Percentiles rank a stretch among this genome's conserved stretches.
These are phyloP conservation scores for Yponomeuta sedellus DNA, from an alignment of 2,888 invertebrate species.

Conservation along the genomic window DNA sequence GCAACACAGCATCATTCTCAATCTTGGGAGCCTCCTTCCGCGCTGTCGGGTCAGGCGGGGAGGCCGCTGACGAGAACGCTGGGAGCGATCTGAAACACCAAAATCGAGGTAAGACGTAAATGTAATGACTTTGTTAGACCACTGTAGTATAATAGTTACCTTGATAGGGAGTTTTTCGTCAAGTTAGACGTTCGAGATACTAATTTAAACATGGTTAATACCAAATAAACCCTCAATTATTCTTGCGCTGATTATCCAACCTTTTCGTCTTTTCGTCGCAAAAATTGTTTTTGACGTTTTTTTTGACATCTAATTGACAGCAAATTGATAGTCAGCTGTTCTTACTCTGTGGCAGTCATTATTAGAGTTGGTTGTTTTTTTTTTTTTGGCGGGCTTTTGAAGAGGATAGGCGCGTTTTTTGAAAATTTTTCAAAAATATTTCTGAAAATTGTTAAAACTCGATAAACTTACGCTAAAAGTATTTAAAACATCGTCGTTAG, in stretches of 20 bases:
- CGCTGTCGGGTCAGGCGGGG: constrained; percentile 35
- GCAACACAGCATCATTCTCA: constrained; percentile 64
- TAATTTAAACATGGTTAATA: constrained; percentile 45
- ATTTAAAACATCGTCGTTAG: too few species aligned
- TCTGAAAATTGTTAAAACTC: too few species aligned
- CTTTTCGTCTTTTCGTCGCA: not conserved
- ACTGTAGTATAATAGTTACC: constrained; percentile 32
- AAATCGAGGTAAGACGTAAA: not conserved
- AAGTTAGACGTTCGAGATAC: constrained; percentile 39
- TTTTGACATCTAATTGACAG: constrained; percentile 19
- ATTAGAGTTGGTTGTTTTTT: too few species aligned
- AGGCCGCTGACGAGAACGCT: constrained; percentile 42
- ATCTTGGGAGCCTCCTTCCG: constrained; percentile 67
- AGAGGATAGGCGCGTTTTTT: too few species aligned
- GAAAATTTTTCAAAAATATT: too few species aligned
- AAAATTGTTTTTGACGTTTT: constrained; percentile 23
- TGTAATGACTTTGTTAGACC: not conserved
- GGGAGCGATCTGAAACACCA: constrained; percentile 46
- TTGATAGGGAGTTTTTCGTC: constrained; percentile 41
- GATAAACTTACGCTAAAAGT: too few species aligned
- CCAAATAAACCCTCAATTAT: not conserved
- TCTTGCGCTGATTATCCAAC: constrained; percentile 14
- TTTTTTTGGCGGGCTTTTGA: too few species aligned
- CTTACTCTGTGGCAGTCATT: constrained; percentile 17
- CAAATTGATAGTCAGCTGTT: not conserved